Base-by-base conservation (phyloP, 2,888 invertebrate species). In the Plagiodera versicolora region DNA sequence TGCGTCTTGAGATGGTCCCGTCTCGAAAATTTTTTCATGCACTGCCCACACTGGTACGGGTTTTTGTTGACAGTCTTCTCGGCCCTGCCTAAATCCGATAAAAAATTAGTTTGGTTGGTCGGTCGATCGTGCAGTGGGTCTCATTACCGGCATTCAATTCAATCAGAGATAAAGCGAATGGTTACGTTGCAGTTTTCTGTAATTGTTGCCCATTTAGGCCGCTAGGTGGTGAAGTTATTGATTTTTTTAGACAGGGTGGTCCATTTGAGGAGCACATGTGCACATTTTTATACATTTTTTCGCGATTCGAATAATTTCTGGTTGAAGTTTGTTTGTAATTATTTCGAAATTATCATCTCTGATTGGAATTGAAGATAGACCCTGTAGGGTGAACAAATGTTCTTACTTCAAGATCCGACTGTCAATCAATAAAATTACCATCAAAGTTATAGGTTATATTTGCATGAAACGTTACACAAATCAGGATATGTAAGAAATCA, bases 1-100 rank as follows among this genome's bases (percentile, higher is more conserved):
- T 81, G 81, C 50, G 81, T 81, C 57, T 80, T 70, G 56, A 81
- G 74, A 63, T 81, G 81, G 69, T 81, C 81, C 61, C 81, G 70
- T 56, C 81, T 74, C 19, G 80, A 77, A 68, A 81, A 81, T 64
- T 68, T 74, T 71, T 80, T 80, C 68, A 70, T 69, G 71, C 81
- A 81, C 67, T 77, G 77, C 54, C 76, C 74, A 66, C 81, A 81
- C 63, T 76, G 77, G 73, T 77, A 80, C 24, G 72, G 68, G 56
- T 69, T 70, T 67, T 71, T 72, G 66, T 66, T 71, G 69, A 63
- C 64, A 61, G 61, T 69, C 71, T 72, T 74, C 59, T 75, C 75
- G 59, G 70, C 56, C 63, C 72, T 77, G 58, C 78, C 79, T 79
- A 77, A 77, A 77, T 75, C 68, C 65, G 72, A 73, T 67, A 53